These are phyloP conservation scores for Macrophya alboannulata DNA, from an alignment of 2,888 invertebrate genomes.

Conservation along the genomic window DNA sequence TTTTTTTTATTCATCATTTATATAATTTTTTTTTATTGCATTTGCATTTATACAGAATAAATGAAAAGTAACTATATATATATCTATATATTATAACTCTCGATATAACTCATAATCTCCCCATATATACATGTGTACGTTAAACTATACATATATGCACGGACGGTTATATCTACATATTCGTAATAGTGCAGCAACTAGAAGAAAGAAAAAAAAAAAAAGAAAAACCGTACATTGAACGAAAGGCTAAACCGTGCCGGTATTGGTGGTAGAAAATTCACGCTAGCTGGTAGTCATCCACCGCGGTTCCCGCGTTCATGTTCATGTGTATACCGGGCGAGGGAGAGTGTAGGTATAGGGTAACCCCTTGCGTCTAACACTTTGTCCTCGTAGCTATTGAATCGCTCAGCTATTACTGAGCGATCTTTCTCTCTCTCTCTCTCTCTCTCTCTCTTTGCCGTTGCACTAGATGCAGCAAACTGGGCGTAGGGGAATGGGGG, in stretches of 20 bases:
- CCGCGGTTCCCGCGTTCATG: too few species aligned
- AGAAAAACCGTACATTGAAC: not conserved
- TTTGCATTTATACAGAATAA: too few species aligned
- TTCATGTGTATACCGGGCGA: not conserved
- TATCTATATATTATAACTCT: too few species aligned
- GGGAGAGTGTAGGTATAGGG: not conserved
- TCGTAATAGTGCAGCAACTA: not conserved
- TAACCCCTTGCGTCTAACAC: not conserved
- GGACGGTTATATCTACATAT: not conserved
- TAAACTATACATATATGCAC: too few species aligned
- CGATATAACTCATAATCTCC: not conserved
- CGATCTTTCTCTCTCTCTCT: too few species aligned
- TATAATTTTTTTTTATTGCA: not conserved
- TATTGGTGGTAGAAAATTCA: not conserved
- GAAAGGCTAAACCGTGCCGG: not conserved
- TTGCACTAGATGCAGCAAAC: not conserved
- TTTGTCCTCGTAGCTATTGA: not conserved
- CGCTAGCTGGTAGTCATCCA: not conserved
- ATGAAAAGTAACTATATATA: too few species aligned
- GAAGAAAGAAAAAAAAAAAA: not conserved
- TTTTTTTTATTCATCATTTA: too few species aligned
- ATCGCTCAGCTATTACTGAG: conserved; percentile 14
- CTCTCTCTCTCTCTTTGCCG: not conserved
- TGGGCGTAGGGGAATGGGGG: too few species aligned
- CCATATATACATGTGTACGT: too few species aligned